Base-by-base conservation (phyloP, 2,888 invertebrate genomes). In the Protophormia terraenovae region DNA sequence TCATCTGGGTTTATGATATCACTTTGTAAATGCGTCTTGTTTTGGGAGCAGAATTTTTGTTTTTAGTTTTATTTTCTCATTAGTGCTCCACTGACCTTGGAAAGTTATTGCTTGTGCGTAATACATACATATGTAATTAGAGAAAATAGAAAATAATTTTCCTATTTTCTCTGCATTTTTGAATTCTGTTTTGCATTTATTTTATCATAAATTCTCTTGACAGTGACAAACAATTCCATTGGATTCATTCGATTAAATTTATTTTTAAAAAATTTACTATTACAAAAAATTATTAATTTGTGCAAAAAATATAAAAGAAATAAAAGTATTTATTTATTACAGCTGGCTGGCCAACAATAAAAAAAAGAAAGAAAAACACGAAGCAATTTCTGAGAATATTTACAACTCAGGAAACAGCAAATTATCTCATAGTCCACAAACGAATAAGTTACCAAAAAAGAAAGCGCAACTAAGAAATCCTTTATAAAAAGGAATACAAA, bases 1-100 rank as follows among this genome's bases (percentile, higher is more conserved):
- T n/a, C n/a, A n/a, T n/a, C n/a, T n/a, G n/a, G n/a, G n/a, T n/a
- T n/a, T n/a, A n/a, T n/a, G n/a, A n/a, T n/a, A n/a, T n/a, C n/a
- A n/a, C n/a, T n/a, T n/a, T n/a, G n/a, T n/a, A n/a, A n/a, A n/a
- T n/a, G n/a, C n/a, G n/a, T n/a, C n/a, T n/a, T n/a, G n/a, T n/a
- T n/a, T n/a, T n/a, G n/a, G n/a, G n/a, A n/a, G n/a, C n/a, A n/a
- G n/a, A n/a, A n/a, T n/a, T n/a, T 47, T 19, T 47, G 47, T 47
- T 47, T 47, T 47, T 47, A 6, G 16, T 47, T 47, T 47, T 47
- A 19, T 47, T 8, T 47, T 47, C 47, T 47, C 8, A 41, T 3
- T 45, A 4, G 38, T 75, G 81, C 81, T 75, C 75, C n/a, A 62
- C 60, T 82, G 82, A 82, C 82, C 82, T 82, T 82, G 82, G 71